phyloP scores from a whole-genome alignment of 2,888 invertebrate genomes.

The Selenia dentaria region DNA sequence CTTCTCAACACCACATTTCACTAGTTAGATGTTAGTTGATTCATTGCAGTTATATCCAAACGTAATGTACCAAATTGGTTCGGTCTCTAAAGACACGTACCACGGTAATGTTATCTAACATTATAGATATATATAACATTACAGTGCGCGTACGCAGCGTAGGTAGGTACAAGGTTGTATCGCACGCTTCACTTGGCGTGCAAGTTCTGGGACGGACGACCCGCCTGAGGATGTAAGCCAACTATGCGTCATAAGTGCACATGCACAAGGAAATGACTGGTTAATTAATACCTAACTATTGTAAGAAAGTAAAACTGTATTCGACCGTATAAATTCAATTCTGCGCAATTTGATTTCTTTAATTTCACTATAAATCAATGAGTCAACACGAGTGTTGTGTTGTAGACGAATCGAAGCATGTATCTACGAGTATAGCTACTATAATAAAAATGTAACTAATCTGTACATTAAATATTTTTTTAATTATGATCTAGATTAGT shows the following conservation, averaged over 20 bases:
- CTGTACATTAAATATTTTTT: too few species aligned
- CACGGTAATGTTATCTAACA: too few species aligned
- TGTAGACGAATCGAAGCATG: too few species aligned
- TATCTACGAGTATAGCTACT: too few species aligned
- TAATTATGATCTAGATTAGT: too few species aligned
- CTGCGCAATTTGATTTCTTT: too few species aligned
- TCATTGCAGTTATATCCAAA: conserved; percentile 38
- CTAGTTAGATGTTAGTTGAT: conserved; percentile 58
- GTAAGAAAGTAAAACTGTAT: conserved; percentile 70
- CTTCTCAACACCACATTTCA: conserved; percentile 66
- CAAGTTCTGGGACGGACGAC: conserved; percentile 34
- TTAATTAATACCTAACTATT: conserved; percentile 42
- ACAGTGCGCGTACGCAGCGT: conserved; percentile 49
- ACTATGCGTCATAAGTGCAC: conserved; percentile 32
- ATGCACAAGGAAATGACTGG: conserved; percentile 56
- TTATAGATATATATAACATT: too few species aligned
- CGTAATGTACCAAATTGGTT: conserved; percentile 41
- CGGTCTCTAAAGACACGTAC: conserved; percentile 52
- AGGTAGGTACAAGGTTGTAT: conserved; percentile 54
- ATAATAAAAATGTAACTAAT: too few species aligned
- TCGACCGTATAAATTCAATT: conserved; percentile 42
- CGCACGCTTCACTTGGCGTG: conserved; percentile 38
- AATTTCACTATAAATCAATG: too few species aligned
- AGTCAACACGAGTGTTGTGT: too few species aligned
- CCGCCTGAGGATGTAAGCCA: conserved; percentile 46